Percentiles rank a stretch among this genome's conserved stretches.
Evolutionary conservation across 1,140 invertebrate species (phyloP).

Genomic region (Orius insidiosus): DNA sequence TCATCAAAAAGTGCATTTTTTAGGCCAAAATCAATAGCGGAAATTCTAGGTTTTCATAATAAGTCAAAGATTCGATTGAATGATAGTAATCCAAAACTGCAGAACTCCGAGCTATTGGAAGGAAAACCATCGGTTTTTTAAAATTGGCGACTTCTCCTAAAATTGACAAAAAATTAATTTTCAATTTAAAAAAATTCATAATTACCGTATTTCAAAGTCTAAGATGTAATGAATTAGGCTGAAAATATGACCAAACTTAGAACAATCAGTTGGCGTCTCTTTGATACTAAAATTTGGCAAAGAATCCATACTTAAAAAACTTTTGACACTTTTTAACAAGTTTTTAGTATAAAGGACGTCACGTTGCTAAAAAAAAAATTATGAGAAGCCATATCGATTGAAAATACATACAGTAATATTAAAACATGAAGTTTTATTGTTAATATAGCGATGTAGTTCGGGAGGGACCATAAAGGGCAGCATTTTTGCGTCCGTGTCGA

Average conservation of each 20-base stretch:
- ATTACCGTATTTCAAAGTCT: conserved; percentile 29
- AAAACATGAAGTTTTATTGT: conserved; percentile 62
- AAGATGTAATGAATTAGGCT: conserved; percentile 73
- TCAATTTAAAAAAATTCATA: not conserved
- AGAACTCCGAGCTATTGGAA: conserved; percentile 64
- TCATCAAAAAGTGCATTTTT: conserved; percentile 78
- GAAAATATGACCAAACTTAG: conserved; percentile 60
- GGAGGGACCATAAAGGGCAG: conserved; percentile 77
- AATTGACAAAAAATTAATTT: too few species aligned
- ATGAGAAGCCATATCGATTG: conserved; percentile 4
- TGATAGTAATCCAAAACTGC: conserved; percentile 58
- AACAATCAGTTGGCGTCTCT: conserved; percentile 53
- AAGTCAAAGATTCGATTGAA: conserved; percentile 41
- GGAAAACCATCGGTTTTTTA: conserved; percentile 64
- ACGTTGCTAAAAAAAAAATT: conserved; percentile 31
- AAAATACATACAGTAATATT: conserved; percentile 41
- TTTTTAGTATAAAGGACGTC: conserved; percentile 49
- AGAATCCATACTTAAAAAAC: conserved; percentile 58
- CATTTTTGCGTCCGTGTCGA: conserved; percentile 31
- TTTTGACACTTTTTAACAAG: conserved; percentile 51
- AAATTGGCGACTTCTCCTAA: conserved; percentile 32
- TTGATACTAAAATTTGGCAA: conserved; percentile 49
- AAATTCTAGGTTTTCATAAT: conserved; percentile 39
- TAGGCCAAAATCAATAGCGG: conserved; percentile 71
- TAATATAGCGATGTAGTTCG: conserved; percentile 74